Percentiles rank a stretch among this genome's conserved stretches.
These are phyloP conservation scores for Ptilorrhoa leucosticta DNA, from an alignment of 2,113 vertebrate genomes.

Conservation along the genomic window DNA sequence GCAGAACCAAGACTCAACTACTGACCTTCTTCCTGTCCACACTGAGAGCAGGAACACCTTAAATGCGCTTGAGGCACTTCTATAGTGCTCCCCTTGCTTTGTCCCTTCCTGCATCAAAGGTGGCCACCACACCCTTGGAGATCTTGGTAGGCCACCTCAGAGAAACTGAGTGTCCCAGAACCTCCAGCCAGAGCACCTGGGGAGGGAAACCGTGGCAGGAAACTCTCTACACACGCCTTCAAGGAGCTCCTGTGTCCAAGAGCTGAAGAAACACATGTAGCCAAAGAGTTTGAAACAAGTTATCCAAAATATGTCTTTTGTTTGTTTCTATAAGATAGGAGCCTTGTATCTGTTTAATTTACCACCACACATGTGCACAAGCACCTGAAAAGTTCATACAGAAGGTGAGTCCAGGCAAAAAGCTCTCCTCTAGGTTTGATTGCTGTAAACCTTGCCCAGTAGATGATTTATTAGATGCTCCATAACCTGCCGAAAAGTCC, in stretches of 20 bases:
- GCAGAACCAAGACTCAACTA: neutral
- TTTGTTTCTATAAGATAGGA: neutral
- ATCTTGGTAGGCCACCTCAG: neutral
- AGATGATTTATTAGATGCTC: neutral
- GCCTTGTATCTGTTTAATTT: neutral
- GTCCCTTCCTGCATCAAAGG: neutral
- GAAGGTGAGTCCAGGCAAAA: neutral
- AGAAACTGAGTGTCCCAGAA: neutral
- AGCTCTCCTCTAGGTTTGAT: neutral
- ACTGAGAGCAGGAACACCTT: neutral
- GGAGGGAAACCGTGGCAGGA: neutral
- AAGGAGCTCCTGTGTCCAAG: rapidly evolving
- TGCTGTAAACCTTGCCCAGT: neutral
- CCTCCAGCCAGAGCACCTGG: neutral
- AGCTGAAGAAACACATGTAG: neutral
- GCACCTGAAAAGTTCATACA: neutral
- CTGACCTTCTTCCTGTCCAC: neutral
- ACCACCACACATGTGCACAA: rapidly evolving
- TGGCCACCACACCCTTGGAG: neutral
- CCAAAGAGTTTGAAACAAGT: neutral
- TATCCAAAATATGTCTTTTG: neutral
- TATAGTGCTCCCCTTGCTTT: neutral
- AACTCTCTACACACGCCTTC: neutral
- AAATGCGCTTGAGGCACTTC: neutral
- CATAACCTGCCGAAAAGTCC: neutral